A percentile compares a stretch with the other conserved stretches of the same genome.
phyloP scores from a whole-genome alignment of 2,797 vertebrate genomes.

The Paratrypauchen microcephalus region DNA sequence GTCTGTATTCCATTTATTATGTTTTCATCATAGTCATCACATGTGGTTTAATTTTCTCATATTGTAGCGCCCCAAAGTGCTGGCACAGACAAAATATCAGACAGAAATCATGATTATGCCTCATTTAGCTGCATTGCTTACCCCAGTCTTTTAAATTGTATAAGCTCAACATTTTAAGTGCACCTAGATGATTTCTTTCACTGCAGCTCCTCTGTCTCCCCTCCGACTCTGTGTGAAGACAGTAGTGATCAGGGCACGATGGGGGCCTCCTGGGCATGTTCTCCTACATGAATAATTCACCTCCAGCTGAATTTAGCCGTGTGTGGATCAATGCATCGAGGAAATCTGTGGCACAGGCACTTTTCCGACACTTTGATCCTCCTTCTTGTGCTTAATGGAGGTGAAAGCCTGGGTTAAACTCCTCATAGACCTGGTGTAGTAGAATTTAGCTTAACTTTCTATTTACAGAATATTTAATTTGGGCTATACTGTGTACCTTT shows the following conservation, averaged over 20 bases:
- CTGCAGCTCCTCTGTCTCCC: slow-evolving; percentile 30
- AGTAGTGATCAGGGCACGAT: slow-evolving; percentile 34
- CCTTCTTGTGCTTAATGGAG: slow-evolving; percentile 23
- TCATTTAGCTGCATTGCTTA: slow-evolving; percentile 15
- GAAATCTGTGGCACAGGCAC: slow-evolving; percentile 40
- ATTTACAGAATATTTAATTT: slow-evolving; percentile 22
- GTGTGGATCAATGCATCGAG: slow-evolving; percentile 63
- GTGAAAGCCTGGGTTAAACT: slow-evolving; percentile 36
- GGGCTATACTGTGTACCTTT: too few relatives aligned
- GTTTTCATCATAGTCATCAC: not conserved
- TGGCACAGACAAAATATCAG: not conserved
- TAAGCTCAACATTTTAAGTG: slow-evolving; percentile 9
- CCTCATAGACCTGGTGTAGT: slow-evolving; percentile 47
- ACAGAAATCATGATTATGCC: not conserved
- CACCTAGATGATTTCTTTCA: slow-evolving; percentile 6
- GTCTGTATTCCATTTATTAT: too few relatives aligned
- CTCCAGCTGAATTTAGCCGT: slow-evolving; percentile 63
- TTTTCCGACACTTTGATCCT: slow-evolving; percentile 52
- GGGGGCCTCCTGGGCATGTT: slow-evolving; percentile 47
- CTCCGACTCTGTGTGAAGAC: slow-evolving; percentile 29
- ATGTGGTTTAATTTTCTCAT: not conserved
- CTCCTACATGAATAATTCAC: slow-evolving; percentile 75
- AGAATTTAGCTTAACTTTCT: slow-evolving; percentile 15
- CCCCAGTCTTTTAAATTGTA: slow-evolving; percentile 26
- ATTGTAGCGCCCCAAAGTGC: not conserved